Base-by-base conservation (phyloP, 1,140 invertebrate genomes). In the Tigriopus japonicus region DNA sequence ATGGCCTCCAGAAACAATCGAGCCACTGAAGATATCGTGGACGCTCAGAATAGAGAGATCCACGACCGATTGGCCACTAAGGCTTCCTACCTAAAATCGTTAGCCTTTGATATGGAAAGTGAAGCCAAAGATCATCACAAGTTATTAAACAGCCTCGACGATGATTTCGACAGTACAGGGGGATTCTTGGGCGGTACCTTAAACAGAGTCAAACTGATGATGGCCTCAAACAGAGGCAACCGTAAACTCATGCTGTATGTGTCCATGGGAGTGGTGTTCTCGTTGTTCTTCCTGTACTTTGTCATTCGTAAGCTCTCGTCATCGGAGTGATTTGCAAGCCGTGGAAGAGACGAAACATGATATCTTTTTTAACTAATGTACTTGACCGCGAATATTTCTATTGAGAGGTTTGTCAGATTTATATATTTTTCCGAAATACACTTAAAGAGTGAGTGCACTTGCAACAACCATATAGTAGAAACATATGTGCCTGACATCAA, bases 241-340 rank as follows among this genome's bases (percentile, higher is more conserved):
- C 28, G 55, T 15, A 40, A 42, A 17, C 21, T 58, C 14, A 40
- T 58, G 28, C 15, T 40, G 5, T 58, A 58, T 19, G 42, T 43
- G 17, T 28, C 41, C 12, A 3, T 42, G 15, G 55, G 55, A 58
- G 40, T 41, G 40, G 21, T 23, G 6, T 58, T 58, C 23, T 23
- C 15, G 6, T 17, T 58, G 35, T n/a, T 40, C 14, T 40, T 58
- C 13, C 15, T 58, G 13, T 58, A 58, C 41, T 40, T 42, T 58
- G 12, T 58, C 15, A 17, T 42, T 42, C 35, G 24, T 2, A 58
- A 42, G 77, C 76, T 64, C 87, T 90, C 1, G 71, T 98, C 10
- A 84, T 98, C 14, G 85, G 82, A 12, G 70, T 99, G 19, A 98
- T 98, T 72, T n/a, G 75, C 93, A 43, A 91, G 91, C 0, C 28